Evolutionary conservation across 2,113 vertebrate species (phyloP).

Genomic region (Psilopsiagon aymara): DNA sequence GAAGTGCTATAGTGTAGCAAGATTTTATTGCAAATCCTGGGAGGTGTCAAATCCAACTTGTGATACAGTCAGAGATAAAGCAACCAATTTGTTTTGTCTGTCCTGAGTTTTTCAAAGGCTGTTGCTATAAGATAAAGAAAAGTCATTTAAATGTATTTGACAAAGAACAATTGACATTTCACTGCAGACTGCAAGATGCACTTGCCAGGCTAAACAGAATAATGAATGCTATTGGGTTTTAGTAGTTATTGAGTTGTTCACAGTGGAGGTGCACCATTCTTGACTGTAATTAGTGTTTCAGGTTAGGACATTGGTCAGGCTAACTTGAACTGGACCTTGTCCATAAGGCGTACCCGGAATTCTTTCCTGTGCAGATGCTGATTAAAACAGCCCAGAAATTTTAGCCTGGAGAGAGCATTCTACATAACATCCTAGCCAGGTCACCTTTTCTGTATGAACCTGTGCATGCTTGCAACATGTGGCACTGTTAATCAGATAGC

Average conservation of each 20-base stretch:
- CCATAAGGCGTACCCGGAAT: background rate
- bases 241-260: background rate
- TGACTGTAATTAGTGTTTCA: background rate
- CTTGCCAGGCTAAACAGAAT: background rate
- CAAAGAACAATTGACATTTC: background rate
- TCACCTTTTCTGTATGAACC: background rate
- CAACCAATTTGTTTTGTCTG: background rate
- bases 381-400: background rate
- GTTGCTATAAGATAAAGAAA: background rate
- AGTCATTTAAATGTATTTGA: background rate
- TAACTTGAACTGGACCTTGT: background rate
- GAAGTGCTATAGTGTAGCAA: background rate
- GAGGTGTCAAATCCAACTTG: background rate
- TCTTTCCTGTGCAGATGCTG: background rate
- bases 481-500: background rate
- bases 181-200: background rate
- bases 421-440: background rate
- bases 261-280: accelerated
- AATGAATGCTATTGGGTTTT: background rate
- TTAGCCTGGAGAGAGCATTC: background rate
- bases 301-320: background rate
- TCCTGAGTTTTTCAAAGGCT: background rate
- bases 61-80: background rate
- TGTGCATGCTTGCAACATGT: background rate
- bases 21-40: background rate